Base-by-base conservation (phyloP, 2,888 invertebrate genomes). In the Lymantria monacha region DNA sequence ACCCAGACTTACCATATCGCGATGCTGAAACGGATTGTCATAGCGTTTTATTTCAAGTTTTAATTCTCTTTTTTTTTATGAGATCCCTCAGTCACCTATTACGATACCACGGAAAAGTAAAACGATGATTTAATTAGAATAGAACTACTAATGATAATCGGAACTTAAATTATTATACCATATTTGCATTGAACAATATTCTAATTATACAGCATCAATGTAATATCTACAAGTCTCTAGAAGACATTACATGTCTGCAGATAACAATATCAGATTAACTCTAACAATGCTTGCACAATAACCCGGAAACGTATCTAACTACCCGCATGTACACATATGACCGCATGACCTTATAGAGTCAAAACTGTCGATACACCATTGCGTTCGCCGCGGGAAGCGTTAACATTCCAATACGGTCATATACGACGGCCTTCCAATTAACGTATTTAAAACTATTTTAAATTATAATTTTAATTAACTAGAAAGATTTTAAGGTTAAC, bases 261-360 rank as follows among this genome's bases (percentile, higher is more conserved):
- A 51, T 56, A 52, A 55, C 44, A 51, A 38, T 65, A 66, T 57
- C 55, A 66, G 50, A 56, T 59, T 49, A 48, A 59, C 49, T 48
- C 59, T 52, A 57, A 60, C 57, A 57, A 57, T 45, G 49, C 30
- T 49, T 56, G 42, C 51, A 58, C 53, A 63, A 66, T 60, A 58
- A 47, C 54, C 54, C 54, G 68, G 64, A 65, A 67, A 55, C 44
- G 12, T 49, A 46, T 42, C 51, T 54, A 49, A 50, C 38, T 49
- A 54, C 55, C 48, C 51, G 48, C 54, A 42, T 31, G 50, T 44
- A 45, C 55, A 55, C 46, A 55, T 43, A 41, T 49, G 48, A 48
- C 43, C 38, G 30, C 48, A 47, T 55, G 56, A 63, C 61, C 61
- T 48, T 55, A 59, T 47, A 38, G 30, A 48, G 22, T 53, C 52